Percentiles rank a stretch among this genome's conserved stretches.
Conservation (phyloP, 2,113 vertebrate genomes). For the Odontophorus gujanensis region DNA sequence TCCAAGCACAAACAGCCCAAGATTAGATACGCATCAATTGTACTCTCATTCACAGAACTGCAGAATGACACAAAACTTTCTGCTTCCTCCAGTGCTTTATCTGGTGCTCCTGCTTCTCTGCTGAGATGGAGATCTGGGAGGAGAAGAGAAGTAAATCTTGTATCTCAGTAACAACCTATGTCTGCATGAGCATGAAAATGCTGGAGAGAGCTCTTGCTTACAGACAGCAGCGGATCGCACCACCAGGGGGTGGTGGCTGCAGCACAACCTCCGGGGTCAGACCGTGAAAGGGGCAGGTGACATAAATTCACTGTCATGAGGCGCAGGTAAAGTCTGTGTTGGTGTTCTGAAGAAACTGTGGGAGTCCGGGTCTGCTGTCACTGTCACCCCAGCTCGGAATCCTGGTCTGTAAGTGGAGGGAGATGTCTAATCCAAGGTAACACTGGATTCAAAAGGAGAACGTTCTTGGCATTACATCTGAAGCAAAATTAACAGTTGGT, state of each 20-base stretch:
- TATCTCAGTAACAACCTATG: fast-evolving
- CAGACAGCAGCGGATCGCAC: too few species aligned
- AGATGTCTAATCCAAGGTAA: slow-evolving; percentile 1
- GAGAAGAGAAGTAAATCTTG: too few species aligned
- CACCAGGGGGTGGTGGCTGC: neutral
- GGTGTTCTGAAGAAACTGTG: neutral
- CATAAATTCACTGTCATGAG: neutral
- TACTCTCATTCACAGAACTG: neutral
- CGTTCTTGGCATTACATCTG: neutral
- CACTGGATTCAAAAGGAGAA: slow-evolving; percentile 10
- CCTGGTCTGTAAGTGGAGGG: neutral
- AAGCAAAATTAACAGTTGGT: neutral
- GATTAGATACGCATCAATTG: fast-evolving
- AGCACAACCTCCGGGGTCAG: neutral
- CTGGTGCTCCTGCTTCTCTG: neutral
- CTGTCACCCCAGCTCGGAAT: neutral
- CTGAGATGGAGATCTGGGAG: too few species aligned
- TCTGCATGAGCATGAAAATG: fast-evolving
- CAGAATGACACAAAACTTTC: neutral
- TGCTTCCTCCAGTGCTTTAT: neutral
- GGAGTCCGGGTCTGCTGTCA: neutral
- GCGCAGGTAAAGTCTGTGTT: neutral
- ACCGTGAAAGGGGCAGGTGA: fast-evolving
- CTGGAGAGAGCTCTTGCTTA: neutral
- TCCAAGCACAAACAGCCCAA: neutral